A percentile compares a stretch with the other conserved stretches of the same genome.
phyloP scores from a whole-genome alignment of 2,888 invertebrate genomes.

The Silvanus unidentatus region DNA sequence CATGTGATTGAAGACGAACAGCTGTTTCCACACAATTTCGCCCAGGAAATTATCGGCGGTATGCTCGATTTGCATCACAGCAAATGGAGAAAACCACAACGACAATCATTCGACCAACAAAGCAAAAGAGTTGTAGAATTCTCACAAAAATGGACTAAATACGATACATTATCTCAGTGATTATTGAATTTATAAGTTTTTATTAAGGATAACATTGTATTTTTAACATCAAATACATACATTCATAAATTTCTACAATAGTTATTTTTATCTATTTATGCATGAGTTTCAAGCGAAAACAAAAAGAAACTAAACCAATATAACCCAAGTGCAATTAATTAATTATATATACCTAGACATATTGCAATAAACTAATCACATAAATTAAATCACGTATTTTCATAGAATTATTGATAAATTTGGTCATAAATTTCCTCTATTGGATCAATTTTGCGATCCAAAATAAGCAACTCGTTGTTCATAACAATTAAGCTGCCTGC shows the following conservation, averaged over 20 bases:
- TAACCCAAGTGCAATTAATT: conserved; percentile 30
- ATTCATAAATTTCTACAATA: conserved; percentile 38
- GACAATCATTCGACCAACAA: conserved; percentile 69
- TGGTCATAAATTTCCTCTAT: conserved; percentile 28
- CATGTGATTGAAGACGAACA: conserved; percentile 95
- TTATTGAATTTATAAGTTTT: conserved; percentile 12
- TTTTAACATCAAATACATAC: conserved; percentile 43
- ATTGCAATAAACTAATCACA: conserved; percentile 38
- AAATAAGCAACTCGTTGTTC: conserved; percentile 16
- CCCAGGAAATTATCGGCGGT: conserved; percentile 92
- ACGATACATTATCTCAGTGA: too few species aligned
- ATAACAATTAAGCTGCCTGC: conserved; percentile 23
- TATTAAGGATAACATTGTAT: conserved; percentile 34
- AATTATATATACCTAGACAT: conserved; percentile 28
- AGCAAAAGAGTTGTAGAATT: conserved; percentile 70
- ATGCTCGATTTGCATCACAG: conserved; percentile 84
- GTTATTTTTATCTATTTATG: conserved; percentile 28
- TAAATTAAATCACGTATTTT: conserved; percentile 36
- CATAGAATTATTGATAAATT: conserved; percentile 28
- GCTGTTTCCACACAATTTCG: conserved; percentile 82
- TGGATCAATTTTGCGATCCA: neutral
- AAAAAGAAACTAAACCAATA: conserved; percentile 37
- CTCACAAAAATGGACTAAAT: conserved; percentile 57
- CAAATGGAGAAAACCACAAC: conserved; percentile 77
- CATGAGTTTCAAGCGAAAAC: conserved; percentile 32